A percentile compares a stretch with the other conserved stretches of the same genome.
phyloP scores from a whole-genome alignment of 2,888 invertebrate species.

The Neoascia interrupta region DNA sequence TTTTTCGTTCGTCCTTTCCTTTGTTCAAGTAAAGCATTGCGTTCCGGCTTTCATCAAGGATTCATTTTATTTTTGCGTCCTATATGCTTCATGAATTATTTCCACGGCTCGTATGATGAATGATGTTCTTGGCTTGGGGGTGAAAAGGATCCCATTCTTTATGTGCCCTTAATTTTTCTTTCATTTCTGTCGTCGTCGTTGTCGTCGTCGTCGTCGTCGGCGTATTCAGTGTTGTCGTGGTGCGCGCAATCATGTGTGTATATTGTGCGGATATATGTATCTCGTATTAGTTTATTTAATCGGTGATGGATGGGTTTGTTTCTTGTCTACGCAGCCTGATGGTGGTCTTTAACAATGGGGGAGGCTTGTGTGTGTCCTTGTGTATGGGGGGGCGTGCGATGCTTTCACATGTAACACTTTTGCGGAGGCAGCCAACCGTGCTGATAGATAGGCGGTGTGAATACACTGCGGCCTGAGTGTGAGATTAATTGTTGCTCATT shows the following conservation, averaged over 20 bases:
- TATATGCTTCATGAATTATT: constrained; percentile 44
- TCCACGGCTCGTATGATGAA: constrained; percentile 60
- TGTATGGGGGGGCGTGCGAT: too few relatives aligned
- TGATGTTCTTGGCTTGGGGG: constrained; percentile 50
- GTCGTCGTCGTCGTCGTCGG: constrained; percentile 29
- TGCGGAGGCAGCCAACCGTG: neutral
- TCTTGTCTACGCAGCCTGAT: constrained; percentile 30
- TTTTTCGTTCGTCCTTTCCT: too few relatives aligned
- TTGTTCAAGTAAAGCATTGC: neutral
- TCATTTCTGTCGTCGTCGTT: constrained; percentile 49
- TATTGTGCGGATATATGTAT: constrained; percentile 18
- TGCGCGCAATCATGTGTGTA: neutral
- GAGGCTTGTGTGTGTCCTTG: constrained; percentile 24
- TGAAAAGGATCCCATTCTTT: constrained; percentile 62
- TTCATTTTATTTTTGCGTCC: too few relatives aligned
- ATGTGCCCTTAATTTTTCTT: constrained; percentile 63
- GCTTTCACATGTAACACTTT: neutral
- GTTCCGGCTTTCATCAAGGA: constrained; percentile 44
- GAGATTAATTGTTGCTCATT: constrained; percentile 64
- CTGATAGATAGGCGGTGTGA: constrained; percentile 15
- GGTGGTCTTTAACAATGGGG: constrained; percentile 33
- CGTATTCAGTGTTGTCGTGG: neutral
- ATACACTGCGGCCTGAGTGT: constrained; percentile 9
- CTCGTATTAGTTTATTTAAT: constrained; percentile 61
- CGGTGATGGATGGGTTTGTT: constrained; percentile 59